These are phyloP conservation scores for Paracentrotus lividus DNA, from an alignment of 53 echinoderm and acorn worm species.

Conservation along the genomic window DNA sequence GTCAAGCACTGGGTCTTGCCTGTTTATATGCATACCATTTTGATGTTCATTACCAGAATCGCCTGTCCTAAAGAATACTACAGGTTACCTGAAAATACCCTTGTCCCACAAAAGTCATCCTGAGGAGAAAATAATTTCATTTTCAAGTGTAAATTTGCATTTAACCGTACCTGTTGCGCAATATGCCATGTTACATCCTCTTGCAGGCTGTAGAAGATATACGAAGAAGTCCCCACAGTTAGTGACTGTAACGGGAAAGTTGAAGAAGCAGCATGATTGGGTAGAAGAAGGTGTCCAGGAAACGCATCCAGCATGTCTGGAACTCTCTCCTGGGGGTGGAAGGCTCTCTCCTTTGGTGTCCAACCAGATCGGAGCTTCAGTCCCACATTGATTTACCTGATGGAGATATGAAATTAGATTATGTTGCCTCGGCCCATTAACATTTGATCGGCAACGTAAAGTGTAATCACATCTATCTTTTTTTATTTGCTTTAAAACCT, in stretches of 20 bases:
- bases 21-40: too few relatives aligned
- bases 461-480: too few relatives aligned
- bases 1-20: too few relatives aligned
- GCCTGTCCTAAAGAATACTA: too few relatives aligned
- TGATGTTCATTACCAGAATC: too few relatives aligned
- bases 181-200: slow-evolving; percentile 95
- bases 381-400: slow-evolving; percentile 93
- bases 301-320: slow-evolving; percentile 81
- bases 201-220: slow-evolving; percentile 89
- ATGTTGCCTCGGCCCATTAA: too few relatives aligned
- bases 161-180: slow-evolving; percentile 82
- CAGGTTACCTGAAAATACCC: not conserved
- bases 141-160: not conserved
- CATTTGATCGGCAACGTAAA: too few relatives aligned
- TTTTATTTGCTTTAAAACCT: too few relatives aligned
- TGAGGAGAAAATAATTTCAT: too few relatives aligned
- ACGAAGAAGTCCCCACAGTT: slow-evolving; percentile 98
- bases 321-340: slow-evolving; percentile 88
- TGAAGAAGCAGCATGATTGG: slow-evolving; percentile 89
- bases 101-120: not conserved
- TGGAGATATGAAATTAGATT: not conserved
- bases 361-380: slow-evolving; percentile 94
- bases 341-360: slow-evolving; percentile 84
- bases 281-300: slow-evolving; percentile 80
- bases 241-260: slow-evolving; percentile 91